phyloP scores from a whole-genome alignment of 2,888 invertebrate species.

The Pemphredon lugubris region DNA sequence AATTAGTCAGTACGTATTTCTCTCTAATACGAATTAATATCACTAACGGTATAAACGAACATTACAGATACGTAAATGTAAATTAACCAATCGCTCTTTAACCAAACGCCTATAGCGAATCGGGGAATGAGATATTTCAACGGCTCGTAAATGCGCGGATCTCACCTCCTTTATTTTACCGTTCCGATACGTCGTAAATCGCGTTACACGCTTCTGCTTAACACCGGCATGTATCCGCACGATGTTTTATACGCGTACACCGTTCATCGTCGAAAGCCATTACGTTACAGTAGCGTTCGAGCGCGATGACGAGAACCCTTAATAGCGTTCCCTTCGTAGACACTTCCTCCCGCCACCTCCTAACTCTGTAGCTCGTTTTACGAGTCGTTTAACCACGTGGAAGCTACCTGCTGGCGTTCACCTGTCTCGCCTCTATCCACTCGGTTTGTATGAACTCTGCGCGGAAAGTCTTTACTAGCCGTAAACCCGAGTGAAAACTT shows the following conservation, averaged over 20 bases:
- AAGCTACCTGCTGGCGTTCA: conserved; percentile 22
- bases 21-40: too few relatives aligned
- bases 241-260: conserved; percentile 8
- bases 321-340: conserved; percentile 38
- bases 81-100: too few relatives aligned
- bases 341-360: conserved; percentile 30
- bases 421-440: conserved; percentile 32
- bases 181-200: background rate
- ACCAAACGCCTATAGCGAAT: too few relatives aligned
- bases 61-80: too few relatives aligned
- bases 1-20: too few relatives aligned
- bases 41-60: too few relatives aligned
- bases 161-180: too few relatives aligned
- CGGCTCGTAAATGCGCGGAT: too few relatives aligned
- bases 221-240: too few relatives aligned
- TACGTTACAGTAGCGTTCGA: conserved; percentile 26
- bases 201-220: background rate
- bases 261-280: conserved; percentile 39
- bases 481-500: conserved; percentile 42
- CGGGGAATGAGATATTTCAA: too few relatives aligned
- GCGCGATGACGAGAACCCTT: conserved; percentile 14
- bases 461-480: conserved; percentile 42
- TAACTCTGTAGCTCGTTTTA: conserved; percentile 36
- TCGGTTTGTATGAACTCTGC: conserved; percentile 54
- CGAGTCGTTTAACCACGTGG: conserved; percentile 42